Conservation (phyloP, 1,140 invertebrate genomes). For the Latrodectus geometricus region DNA sequence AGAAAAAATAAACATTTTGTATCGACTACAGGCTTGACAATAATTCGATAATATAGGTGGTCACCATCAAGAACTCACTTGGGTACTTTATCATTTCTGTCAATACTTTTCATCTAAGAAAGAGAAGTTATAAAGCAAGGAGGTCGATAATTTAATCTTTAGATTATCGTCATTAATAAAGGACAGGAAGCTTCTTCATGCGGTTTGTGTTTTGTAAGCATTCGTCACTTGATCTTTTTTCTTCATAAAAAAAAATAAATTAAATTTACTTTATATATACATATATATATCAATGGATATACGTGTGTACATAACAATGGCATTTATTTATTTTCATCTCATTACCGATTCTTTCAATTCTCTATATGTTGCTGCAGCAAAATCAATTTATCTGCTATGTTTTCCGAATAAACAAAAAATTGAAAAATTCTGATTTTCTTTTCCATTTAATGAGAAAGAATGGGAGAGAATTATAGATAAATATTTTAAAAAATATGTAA, state of each 20-base stretch:
- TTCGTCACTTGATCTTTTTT: background rate
- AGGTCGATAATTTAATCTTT: constrained; percentile 54
- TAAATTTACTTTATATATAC: too few species aligned
- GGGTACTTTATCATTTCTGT: constrained; percentile 43
- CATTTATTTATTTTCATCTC: background rate
- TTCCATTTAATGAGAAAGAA: background rate
- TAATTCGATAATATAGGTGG: constrained; percentile 23
- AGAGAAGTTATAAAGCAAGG: constrained; percentile 15
- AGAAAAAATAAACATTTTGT: constrained; percentile 35
- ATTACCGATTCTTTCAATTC: background rate
- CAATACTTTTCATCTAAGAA: constrained; percentile 37
- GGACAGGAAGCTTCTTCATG: background rate
- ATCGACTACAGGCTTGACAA: background rate
- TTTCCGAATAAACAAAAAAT: background rate
- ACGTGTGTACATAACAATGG: background rate
- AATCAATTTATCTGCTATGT: background rate
- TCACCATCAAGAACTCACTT: constrained; percentile 12
- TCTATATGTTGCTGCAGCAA: background rate
- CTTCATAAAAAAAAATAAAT: too few species aligned
- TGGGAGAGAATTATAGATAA: background rate
- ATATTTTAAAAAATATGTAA: background rate
- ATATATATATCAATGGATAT: too few species aligned
- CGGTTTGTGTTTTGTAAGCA: background rate
- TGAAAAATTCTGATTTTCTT: background rate
- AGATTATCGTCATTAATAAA: constrained; percentile 36